These are phyloP conservation scores for Cecidostiba fungosa DNA, from an alignment of 2,888 invertebrate genomes.

Conservation along the genomic window DNA sequence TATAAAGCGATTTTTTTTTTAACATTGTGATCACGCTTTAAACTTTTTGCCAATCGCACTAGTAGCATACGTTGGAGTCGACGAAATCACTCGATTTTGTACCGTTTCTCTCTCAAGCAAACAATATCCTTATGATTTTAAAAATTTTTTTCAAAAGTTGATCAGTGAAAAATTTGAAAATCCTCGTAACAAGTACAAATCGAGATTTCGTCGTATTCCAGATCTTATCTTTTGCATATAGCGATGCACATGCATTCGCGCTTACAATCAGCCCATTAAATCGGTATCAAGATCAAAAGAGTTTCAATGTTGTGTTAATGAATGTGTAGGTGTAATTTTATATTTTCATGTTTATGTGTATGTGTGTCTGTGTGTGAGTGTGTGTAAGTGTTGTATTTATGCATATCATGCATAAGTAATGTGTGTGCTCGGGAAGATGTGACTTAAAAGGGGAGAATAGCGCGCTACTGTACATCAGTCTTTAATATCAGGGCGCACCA, in stretches of 20 bases:
- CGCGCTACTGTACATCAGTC: constrained; percentile 81
- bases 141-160: background rate
- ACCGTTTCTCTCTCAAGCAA: background rate
- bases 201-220: constrained; percentile 39
- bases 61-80: constrained; percentile 11
- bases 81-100: constrained; percentile 40
- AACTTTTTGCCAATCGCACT: constrained; percentile 31
- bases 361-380: constrained; percentile 17
- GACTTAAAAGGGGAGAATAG: constrained; percentile 74
- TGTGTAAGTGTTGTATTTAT: background rate
- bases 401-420: background rate
- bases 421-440: constrained; percentile 51
- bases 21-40: constrained; percentile 17
- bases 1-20: background rate
- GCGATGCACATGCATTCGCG: constrained; percentile 56
- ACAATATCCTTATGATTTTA: background rate
- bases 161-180: constrained; percentile 44
- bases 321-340: constrained; percentile 43
- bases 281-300: constrained; percentile 65
- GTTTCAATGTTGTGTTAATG: constrained; percentile 56
- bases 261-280: constrained; percentile 71
- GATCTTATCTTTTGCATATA: constrained; percentile 25
- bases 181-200: background rate
- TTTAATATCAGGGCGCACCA: constrained; percentile 80
- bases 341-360: constrained; percentile 49